Base-by-base conservation (phyloP, 2,113 vertebrate species). In the Ailuropoda melanoleuca region DNA sequence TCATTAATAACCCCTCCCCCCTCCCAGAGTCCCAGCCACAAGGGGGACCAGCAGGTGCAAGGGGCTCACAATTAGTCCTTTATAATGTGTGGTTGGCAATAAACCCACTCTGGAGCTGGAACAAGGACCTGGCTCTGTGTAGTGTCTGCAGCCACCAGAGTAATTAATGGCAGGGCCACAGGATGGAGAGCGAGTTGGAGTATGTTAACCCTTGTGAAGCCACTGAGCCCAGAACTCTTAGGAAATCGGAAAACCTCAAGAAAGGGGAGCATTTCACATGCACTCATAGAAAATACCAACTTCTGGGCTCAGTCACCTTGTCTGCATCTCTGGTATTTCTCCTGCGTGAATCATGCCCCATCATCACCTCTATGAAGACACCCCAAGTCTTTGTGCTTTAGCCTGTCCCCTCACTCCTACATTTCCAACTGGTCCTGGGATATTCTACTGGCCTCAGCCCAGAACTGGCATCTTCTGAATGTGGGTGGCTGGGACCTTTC, bases 1-100 rank as follows among this genome's bases (percentile, higher is more conserved):
- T 98, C 99, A 99, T 99, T 99, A 98, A 99, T 99, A 99, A 98
- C 98, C 93, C 95, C 31, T 56, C 75, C 95, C 94, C 96, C 68
- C 93, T 93, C 96, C 96, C 96, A 95, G 97, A 98, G 97, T 88
- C 97, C 74, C 97, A 98, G 98, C 94, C 98, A 98, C 98, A 93
- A 97, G 97, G 98, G 99, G 98, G 98, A 97, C 97, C 97, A 95
- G 98, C 99, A 99, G 99, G 99, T 99, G 99, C 97, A 96, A 91
- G 98, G 95, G 97, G 97, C 98, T 98, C 98, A 98, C 98, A 99
- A 99, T 99, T 99, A 99, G 98, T 98, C 98, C 97, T 98, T 97
- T 21, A 97, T 98, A 99, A 98, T 98, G 98, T 97, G 72, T 96
- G 97, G 97, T 97, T 99, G 98, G 99, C 99, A 99, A 98, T 93